These are phyloP conservation scores for Nanorana parkeri DNA, from an alignment of 2,113 vertebrate species.

Conservation along the genomic window DNA sequence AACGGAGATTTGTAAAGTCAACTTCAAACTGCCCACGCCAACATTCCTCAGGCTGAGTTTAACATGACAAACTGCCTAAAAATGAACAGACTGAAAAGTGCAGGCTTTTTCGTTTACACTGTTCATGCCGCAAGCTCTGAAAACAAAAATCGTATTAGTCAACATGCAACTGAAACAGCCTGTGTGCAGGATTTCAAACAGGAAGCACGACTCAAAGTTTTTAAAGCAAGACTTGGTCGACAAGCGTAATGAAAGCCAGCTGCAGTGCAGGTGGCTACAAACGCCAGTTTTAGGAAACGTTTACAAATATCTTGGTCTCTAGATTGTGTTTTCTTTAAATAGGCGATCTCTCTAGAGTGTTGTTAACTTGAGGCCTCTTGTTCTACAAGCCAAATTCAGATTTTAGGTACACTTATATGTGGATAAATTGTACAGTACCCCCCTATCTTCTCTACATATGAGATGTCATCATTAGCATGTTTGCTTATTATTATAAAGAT, in stretches of 20 bases:
- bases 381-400: no score
- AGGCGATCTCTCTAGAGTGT: constrained; percentile 4
- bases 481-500: no score
- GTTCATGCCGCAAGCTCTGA: constrained; percentile 17
- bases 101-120: constrained; percentile 21
- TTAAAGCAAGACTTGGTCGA: constrained; percentile 36
- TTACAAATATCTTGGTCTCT: constrained; percentile 33
- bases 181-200: constrained; percentile 38
- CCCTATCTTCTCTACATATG: no score
- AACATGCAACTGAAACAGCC: constrained; percentile 31
- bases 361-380: neutral
- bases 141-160: constrained; percentile 35
- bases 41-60: constrained; percentile 20
- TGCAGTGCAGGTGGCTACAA: constrained; percentile 49
- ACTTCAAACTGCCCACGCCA: constrained; percentile 18
- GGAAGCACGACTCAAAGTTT: constrained; percentile 33
- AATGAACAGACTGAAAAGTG: constrained; percentile 26
- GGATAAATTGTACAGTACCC: no score
- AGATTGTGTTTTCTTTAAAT: constrained; percentile 37
- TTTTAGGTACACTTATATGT: no score
- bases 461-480: no score
- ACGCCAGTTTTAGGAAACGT: constrained; percentile 44
- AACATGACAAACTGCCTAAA: constrained; percentile 13
- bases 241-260: constrained; percentile 52
- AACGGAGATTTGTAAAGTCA: constrained; percentile 31